Percentiles rank a stretch among this genome's conserved stretches.
Conservation (phyloP, 2,888 invertebrate genomes). For the Pyrgus malvae region DNA sequence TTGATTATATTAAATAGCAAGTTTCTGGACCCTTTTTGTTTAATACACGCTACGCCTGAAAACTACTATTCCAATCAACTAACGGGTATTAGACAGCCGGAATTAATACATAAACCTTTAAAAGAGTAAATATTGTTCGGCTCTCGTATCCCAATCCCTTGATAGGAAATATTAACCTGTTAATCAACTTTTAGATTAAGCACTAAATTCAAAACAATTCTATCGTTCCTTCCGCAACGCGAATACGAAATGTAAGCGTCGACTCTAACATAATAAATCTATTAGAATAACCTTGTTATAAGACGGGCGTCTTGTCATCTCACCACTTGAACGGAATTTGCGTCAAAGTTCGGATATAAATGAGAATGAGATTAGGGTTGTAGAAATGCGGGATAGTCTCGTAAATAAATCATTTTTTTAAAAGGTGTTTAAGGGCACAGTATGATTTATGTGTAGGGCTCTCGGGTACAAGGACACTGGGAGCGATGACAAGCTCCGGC, state of each 20-base stretch:
- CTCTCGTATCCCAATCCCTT: no score
- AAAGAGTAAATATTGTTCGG: no score
- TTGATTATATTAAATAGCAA: constrained; percentile 45
- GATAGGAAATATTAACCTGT: no score
- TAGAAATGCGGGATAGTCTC: constrained; percentile 6
- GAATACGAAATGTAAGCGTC: constrained; percentile 31
- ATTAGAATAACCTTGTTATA: constrained; percentile 48
- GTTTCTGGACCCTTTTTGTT: constrained; percentile 30
- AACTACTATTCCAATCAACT: constrained; percentile 33
- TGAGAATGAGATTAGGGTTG: constrained; percentile 57
- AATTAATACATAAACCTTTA: no score
- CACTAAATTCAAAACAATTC: background rate
- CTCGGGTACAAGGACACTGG: constrained; percentile 40
- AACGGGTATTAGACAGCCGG: no score
- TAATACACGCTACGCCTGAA: constrained; percentile 21
- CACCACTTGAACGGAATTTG: constrained; percentile 61
- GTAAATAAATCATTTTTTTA: constrained; percentile 29
- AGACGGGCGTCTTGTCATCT: constrained; percentile 45
- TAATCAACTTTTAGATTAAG: no score
- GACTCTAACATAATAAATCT: constrained; percentile 40
- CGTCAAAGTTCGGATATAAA: constrained; percentile 69
- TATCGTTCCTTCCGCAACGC: background rate
- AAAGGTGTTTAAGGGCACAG: constrained; percentile 55
- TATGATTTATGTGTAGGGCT: constrained; percentile 28
- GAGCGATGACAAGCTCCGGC: constrained; percentile 11